A percentile compares a stretch with the other conserved stretches of the same genome.
These are phyloP conservation scores for Cheilosia vernalis DNA, from an alignment of 2,888 invertebrate species.

Conservation along the genomic window DNA sequence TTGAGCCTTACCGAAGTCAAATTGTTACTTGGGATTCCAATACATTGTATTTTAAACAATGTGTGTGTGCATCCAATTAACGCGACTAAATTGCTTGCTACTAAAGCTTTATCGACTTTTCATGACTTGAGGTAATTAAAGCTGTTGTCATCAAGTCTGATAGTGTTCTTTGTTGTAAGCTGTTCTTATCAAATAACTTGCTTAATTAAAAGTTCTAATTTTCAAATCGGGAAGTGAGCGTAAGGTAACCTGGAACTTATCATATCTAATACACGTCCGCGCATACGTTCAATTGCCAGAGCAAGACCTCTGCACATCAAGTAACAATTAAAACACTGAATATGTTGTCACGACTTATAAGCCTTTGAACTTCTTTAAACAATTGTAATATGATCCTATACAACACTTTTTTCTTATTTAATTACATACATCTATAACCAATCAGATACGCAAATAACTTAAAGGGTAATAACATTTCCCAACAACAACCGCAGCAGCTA, in stretches of 20 bases:
- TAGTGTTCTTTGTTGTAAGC: no score
- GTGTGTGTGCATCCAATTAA: background rate
- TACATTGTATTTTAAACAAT: no score
- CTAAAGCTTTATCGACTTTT: background rate
- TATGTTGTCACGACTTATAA: background rate
- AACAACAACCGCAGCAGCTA: background rate
- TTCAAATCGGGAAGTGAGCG: no score
- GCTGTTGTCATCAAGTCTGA: no score
- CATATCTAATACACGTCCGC: no score
- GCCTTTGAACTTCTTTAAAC: constrained; percentile 2
- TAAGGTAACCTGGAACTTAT: no score
- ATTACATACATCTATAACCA: background rate
- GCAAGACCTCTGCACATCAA: background rate
- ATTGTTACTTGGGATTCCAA: no score
- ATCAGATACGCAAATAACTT: background rate
- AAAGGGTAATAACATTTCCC: constrained; percentile 19
- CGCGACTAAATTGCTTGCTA: background rate
- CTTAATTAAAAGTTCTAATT: no score
- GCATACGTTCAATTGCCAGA: no score
- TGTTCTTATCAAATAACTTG: no score
- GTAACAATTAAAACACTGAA: background rate
- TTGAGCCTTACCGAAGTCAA: no score
- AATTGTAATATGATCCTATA: background rate
- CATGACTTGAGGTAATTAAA: background rate
- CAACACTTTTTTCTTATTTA: no score